Base-by-base conservation (phyloP, 2,888 invertebrate species). In the Panopea generosa region DNA sequence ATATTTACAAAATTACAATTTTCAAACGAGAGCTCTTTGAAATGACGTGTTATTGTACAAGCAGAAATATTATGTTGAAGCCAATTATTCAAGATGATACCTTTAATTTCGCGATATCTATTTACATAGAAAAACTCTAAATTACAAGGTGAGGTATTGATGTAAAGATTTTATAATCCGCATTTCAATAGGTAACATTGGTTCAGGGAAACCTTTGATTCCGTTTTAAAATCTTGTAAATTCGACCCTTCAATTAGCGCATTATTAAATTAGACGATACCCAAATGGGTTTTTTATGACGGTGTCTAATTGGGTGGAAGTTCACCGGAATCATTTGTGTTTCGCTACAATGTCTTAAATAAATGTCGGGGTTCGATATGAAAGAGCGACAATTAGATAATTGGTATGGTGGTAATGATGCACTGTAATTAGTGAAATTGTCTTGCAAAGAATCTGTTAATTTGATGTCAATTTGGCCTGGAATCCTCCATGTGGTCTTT, bases 31-130 rank as follows among this genome's bases (percentile, higher is more conserved):
- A n/a, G n/a, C 33, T 4, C 33, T n/a, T 18, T 16, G 24, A 60
- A 60, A 20, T 20, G 11, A 2, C 20, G 9, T 50, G 20, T 20
- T 50, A 24, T 50, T 18, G 50, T 24, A 22, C 9, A 22, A 22
- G 38, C 49, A 50, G 20, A 24, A 27, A n/a, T 62, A 50, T 62
- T 52, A 50, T 50, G 61, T 50, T 33, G 50, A 27, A 24, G 40
- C 49, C 56, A 62, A 70, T 70, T 71, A 71, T 9, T 60, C 33
- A 43, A 53, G 53, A 20, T 60, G 71, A 71, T 65, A 71, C 71
- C 71, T 71, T 71, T 71, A 71, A 71, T 71, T 71, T 71, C 52
- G 49, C 16, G 38, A 38, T 55, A 50, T 16, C n/a, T 71, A 47
- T 71, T 71, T 65, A 43, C 71, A 45, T 53, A 52, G 26, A 63